phyloP scores from a whole-genome alignment of 2,888 invertebrate genomes.

The Idaea dimidiata region DNA sequence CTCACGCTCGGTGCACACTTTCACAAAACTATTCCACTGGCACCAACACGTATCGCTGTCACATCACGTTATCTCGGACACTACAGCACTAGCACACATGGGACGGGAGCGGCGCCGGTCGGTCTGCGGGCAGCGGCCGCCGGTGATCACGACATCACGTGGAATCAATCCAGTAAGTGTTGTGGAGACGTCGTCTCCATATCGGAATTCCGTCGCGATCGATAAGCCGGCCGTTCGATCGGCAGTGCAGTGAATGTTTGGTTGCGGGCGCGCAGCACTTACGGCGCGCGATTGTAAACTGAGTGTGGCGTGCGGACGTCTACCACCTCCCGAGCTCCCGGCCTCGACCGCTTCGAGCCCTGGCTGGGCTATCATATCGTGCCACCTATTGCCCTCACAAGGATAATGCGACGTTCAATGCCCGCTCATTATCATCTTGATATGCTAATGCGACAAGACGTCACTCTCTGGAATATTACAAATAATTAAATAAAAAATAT shows the following conservation, averaged over 20 bases:
- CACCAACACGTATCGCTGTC: constrained; percentile 73
- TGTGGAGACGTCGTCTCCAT: constrained; percentile 56
- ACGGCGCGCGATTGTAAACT: constrained; percentile 73
- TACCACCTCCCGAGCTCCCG: constrained; percentile 69
- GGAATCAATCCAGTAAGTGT: constrained; percentile 48
- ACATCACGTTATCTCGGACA: constrained; percentile 77
- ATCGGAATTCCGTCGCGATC: constrained; percentile 54
- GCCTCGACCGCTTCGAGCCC: constrained; percentile 65
- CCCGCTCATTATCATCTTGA: constrained; percentile 56
- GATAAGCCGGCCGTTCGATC: constrained; percentile 54
- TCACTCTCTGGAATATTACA: constrained; percentile 16
- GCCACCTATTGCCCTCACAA: constrained; percentile 69
- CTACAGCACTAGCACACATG: constrained; percentile 52
- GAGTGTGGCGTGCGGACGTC: constrained; percentile 61
- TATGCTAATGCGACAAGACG: constrained; percentile 36
- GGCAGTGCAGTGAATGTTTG: constrained; percentile 54
- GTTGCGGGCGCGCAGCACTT: constrained; percentile 72
- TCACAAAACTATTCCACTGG: constrained; percentile 79
- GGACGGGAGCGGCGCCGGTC: constrained; percentile 38
- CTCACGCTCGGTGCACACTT: constrained; percentile 75
- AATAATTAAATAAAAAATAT: constrained; percentile 14
- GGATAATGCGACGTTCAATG: constrained; percentile 66
- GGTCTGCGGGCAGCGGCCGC: constrained; percentile 59
- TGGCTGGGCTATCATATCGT: constrained; percentile 65
- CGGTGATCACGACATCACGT: constrained; percentile 49